These are phyloP conservation scores for Chaitophorus viminalis DNA, from an alignment of 2,888 invertebrate species.

Conservation along the genomic window DNA sequence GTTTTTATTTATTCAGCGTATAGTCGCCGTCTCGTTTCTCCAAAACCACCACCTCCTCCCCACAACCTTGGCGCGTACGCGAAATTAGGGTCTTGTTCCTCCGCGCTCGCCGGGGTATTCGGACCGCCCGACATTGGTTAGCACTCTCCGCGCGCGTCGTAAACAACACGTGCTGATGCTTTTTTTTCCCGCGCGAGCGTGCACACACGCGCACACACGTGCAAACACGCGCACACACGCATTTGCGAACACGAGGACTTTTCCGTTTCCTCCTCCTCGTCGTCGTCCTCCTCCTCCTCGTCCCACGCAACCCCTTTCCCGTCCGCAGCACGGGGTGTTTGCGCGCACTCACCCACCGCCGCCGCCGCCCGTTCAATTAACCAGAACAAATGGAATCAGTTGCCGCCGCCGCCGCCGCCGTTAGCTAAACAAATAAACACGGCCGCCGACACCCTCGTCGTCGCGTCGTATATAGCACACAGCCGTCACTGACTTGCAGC, in stretches of 20 bases:
- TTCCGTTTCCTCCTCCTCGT: no score
- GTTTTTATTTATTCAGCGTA: conserved; percentile 49
- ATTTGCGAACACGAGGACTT: no score
- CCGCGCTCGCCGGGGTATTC: not conserved
- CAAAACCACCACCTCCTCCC: no score
- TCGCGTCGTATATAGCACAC: no score
- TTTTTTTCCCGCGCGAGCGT: not conserved
- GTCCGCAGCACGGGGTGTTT: not conserved
- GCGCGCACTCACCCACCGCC: not conserved
- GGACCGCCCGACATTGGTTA: conserved; percentile 42
- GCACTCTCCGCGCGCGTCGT: conserved; percentile 26
- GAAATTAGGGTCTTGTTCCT: not conserved
- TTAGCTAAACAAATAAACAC: conserved; percentile 49
- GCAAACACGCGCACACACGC: not conserved
- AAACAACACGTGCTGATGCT: not conserved
- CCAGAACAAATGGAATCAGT: conserved; percentile 27
- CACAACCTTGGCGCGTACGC: no score
- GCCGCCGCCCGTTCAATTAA: not conserved
- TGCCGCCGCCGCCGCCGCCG: not conserved
- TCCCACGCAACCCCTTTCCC: no score
- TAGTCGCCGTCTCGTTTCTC: not conserved
- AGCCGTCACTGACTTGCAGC: no score
- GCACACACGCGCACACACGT: not conserved
- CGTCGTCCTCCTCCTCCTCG: no score
- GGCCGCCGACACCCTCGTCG: not conserved